Percentiles rank a stretch among this genome's conserved stretches.
These are phyloP conservation scores for Copidosoma floridanum DNA, from an alignment of 1,140 invertebrate species.

Conservation along the genomic window DNA sequence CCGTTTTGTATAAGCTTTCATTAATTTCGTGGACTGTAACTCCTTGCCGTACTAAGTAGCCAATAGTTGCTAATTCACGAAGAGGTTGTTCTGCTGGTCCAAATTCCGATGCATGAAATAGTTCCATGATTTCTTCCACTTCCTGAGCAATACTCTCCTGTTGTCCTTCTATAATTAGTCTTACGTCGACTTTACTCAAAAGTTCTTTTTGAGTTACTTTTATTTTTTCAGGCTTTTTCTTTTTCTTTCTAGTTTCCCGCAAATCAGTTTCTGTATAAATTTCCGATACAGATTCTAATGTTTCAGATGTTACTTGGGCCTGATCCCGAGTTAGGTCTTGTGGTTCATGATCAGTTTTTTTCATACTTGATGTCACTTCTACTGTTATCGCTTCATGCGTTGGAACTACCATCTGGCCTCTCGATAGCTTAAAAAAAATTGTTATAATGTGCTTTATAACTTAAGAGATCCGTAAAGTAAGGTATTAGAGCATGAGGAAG, in stretches of 20 bases:
- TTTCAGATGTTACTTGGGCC: slow-evolving; percentile 44
- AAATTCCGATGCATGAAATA: slow-evolving; percentile 74
- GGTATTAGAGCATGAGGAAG: no score
- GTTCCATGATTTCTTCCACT: slow-evolving; percentile 72
- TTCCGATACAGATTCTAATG: slow-evolving; percentile 51
- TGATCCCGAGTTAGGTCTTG: slow-evolving; percentile 46
- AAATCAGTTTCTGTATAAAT: slow-evolving; percentile 49
- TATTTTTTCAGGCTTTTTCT: slow-evolving; percentile 45
- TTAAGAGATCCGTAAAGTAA: no score
- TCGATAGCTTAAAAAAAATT: slow-evolving; percentile 39
- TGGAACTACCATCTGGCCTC: slow-evolving; percentile 56
- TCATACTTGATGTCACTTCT: slow-evolving; percentile 62
- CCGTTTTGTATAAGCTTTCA: slow-evolving; percentile 68
- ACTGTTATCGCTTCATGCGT: slow-evolving; percentile 63
- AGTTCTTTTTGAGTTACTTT: slow-evolving; percentile 45
- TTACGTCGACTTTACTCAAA: slow-evolving; percentile 53
- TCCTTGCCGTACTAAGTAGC: slow-evolving; percentile 72
- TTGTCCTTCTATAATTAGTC: slow-evolving; percentile 60
- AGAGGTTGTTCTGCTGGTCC: slow-evolving; percentile 75
- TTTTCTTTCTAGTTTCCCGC: slow-evolving; percentile 52
- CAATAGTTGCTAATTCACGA: slow-evolving; percentile 77
- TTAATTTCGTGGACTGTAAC: slow-evolving; percentile 75
- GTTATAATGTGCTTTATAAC: no score
- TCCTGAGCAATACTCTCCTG: slow-evolving; percentile 66
- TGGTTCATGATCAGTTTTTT: slow-evolving; percentile 62